Percentiles rank a stretch among this genome's conserved stretches.
These are phyloP conservation scores for Autographa gamma DNA, from an alignment of 2,888 invertebrate genomes.

Conservation along the genomic window DNA sequence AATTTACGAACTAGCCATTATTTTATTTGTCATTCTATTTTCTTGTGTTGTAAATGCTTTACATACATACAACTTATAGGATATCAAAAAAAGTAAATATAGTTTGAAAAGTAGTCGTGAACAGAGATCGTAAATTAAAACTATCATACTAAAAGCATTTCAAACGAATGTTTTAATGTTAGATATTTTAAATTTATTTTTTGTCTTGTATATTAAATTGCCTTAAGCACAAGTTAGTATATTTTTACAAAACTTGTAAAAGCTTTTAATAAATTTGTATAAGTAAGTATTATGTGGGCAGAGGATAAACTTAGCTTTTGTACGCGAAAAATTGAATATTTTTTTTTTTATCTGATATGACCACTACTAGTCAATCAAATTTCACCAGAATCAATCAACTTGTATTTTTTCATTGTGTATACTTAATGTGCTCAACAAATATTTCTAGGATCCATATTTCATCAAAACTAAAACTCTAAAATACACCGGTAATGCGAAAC, in stretches of 20 bases:
- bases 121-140: constrained; percentile 45
- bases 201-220: neutral
- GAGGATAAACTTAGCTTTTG: too few species aligned
- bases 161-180: constrained; percentile 17
- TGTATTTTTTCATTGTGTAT: too few species aligned
- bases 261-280: neutral
- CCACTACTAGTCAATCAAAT: too few species aligned
- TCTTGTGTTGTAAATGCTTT: constrained; percentile 10
- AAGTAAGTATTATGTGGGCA: neutral
- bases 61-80: constrained; percentile 27
- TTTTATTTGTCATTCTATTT: constrained; percentile 5
- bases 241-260: neutral
- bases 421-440: too few species aligned
- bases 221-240: neutral
- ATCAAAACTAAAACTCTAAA: too few species aligned
- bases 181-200: neutral
- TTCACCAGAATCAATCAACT: too few species aligned
- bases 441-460: too few species aligned
- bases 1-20: neutral
- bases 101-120: constrained; percentile 27
- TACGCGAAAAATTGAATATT: too few species aligned
- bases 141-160: constrained; percentile 35
- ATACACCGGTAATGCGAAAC: too few species aligned
- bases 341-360: too few species aligned
- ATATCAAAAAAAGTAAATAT: constrained; percentile 34